Evolutionary conservation across 1,140 invertebrate species (phyloP).

Genomic region (Procambarus virginalis): DNA sequence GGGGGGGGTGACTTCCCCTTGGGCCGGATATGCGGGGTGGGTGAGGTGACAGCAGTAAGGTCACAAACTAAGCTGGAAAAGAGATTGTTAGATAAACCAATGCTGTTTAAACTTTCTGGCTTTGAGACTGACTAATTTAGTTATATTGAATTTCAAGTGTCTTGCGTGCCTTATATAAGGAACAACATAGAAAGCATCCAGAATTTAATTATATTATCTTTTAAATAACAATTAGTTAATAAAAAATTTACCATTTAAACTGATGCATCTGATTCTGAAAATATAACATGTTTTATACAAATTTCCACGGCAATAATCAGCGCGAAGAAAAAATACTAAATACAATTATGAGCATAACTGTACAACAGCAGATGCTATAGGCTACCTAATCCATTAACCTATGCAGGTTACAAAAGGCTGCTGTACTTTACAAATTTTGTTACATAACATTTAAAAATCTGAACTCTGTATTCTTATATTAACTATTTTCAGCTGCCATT

Average conservation of each 20-base stretch:
- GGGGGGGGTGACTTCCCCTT: too few relatives aligned
- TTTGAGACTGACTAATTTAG: neutral
- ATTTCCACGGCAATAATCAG: conserved; percentile 21
- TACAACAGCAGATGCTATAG: neutral
- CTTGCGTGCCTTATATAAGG: neutral
- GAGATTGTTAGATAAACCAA: conserved; percentile 26
- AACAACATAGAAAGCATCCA: neutral
- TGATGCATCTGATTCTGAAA: neutral
- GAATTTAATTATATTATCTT: neutral
- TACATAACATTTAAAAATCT: conserved; percentile 1
- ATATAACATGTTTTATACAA: conserved; percentile 18
- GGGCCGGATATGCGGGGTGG: too few relatives aligned
- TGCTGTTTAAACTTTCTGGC: neutral
- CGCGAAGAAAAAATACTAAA: conserved; percentile 30
- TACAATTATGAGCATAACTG: conserved; percentile 18
- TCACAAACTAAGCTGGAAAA: conserved; percentile 6
- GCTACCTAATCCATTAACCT: neutral
- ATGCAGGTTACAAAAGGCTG: neutral
- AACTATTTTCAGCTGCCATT: neutral
- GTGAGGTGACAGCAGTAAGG: neutral
- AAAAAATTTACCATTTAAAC: neutral
- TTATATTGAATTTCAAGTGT: neutral
- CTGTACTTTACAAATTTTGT: neutral
- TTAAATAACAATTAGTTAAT: neutral
- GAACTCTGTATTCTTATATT: conserved; percentile 16